Conservation (phyloP, 2,888 invertebrate species). For the Conchocele bisecta region DNA sequence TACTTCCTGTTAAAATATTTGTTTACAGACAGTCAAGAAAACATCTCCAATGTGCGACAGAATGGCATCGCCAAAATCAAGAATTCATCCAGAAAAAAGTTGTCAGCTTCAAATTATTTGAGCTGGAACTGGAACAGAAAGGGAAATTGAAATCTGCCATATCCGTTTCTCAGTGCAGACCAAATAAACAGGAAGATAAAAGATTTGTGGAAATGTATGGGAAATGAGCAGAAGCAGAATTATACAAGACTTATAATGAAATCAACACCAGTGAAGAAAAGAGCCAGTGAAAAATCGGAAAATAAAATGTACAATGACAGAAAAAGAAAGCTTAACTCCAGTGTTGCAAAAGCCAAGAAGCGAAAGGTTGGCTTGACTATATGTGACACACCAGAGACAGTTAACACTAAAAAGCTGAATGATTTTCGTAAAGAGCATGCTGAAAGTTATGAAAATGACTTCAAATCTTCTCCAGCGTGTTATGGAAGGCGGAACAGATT, state of each 20-base stretch:
- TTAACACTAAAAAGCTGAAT: conserved; percentile 25
- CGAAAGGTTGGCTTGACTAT: conserved; percentile 3
- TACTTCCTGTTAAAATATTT: too few relatives aligned
- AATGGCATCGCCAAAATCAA: not conserved
- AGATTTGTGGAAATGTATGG: conserved; percentile 7
- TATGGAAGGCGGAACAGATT: not conserved
- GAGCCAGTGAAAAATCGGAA: not conserved
- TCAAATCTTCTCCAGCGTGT: not conserved
- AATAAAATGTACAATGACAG: too few relatives aligned
- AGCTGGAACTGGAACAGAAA: conserved; percentile 65
- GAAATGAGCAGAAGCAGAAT: conserved; percentile 36
- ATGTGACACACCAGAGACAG: conserved; percentile 18
- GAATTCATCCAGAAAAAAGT: too few relatives aligned
- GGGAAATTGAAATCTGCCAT: conserved; percentile 53
- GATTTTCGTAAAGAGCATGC: conserved; percentile 28
- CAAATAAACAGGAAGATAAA: conserved; percentile 59
- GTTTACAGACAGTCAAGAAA: too few relatives aligned
- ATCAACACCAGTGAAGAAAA: conserved; percentile 33
- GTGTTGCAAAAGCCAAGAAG: conserved; percentile 6
- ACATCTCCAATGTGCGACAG: too few relatives aligned
- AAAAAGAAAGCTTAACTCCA: not conserved
- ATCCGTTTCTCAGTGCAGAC: conserved; percentile 68
- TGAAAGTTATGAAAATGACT: conserved; percentile 39
- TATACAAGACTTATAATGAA: conserved; percentile 52
- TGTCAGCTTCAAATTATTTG: too few relatives aligned